Percentiles rank a stretch among this genome's conserved stretches.
phyloP scores from a whole-genome alignment of 2,113 vertebrate species.

The Megaceryle maxima region DNA sequence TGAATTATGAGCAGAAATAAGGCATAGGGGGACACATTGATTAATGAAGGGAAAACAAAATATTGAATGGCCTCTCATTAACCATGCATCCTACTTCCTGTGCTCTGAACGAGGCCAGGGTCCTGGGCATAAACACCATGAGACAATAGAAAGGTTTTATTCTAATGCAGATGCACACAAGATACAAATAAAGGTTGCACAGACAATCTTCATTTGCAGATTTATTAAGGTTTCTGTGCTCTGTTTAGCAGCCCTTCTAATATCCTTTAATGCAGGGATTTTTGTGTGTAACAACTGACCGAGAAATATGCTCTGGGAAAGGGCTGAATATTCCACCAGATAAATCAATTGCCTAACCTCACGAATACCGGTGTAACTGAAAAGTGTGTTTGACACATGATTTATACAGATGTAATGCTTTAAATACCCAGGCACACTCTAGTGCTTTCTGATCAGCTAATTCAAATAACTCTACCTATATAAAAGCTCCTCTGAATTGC shows the following conservation, averaged over 20 bases:
- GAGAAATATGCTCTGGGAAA: neutral
- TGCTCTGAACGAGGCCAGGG: neutral
- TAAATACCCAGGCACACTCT: neutral
- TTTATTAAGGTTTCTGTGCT: neutral
- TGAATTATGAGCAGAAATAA: slow-evolving; percentile 39
- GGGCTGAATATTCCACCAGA: neutral
- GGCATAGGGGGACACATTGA: slow-evolving; percentile 22
- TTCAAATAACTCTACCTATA: slow-evolving; percentile 1
- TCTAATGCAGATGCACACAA: neutral
- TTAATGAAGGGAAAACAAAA: slow-evolving; percentile 59
- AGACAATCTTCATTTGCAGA: neutral
- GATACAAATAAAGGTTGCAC: neutral
- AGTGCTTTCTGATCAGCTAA: slow-evolving; percentile 36
- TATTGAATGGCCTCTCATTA: slow-evolving; percentile 43
- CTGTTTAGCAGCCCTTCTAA: neutral
- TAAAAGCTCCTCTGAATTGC: neutral
- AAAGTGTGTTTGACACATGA: neutral
- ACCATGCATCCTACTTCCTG: neutral
- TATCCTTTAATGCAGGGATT: neutral
- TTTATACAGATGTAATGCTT: slow-evolving; percentile 10
- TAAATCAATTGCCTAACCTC: neutral
- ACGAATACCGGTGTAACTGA: neutral
- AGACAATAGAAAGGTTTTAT: neutral
- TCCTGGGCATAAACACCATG: neutral
- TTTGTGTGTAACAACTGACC: neutral